Base-by-base conservation (phyloP, 1,140 invertebrate genomes). In the Phocides pigmalion region DNA sequence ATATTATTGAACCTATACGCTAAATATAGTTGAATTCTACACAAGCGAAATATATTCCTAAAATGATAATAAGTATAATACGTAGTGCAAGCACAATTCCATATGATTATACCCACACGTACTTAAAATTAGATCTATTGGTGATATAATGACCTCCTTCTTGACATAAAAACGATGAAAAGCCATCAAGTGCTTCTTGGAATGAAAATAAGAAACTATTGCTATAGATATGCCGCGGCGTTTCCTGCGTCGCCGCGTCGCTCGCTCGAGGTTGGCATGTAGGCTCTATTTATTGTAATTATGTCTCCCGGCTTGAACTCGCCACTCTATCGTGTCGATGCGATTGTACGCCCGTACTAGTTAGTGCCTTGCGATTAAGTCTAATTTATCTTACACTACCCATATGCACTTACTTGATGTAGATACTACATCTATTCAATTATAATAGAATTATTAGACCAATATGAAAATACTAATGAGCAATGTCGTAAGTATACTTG, bases 201-300 rank as follows among this genome's bases (percentile, higher is more conserved):
- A 58, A 58, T 58, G 53, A 58, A 58, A 58, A 58, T 58, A 58
- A 58, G 41, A 58, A n/a, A 58, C 37, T 15, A 46, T 46, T 12
- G 39, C 54, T 58, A 58, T 44, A 46, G 22, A 32, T 58, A 25
- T 32, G 25, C 54, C 54, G 71, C 65, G 70, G 62, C 63, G 66
- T 76, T 64, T 59, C 62, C 66, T 72, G 62, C 66, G 66, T 47
- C 28, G 72, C 68, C 62, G 61, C 63, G 74, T 63, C 73, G 65
- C 63, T 44, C 64, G 65, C 73, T 54, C 79, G 74, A 74, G 74
- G 75, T 68, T 77, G 72, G 67, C 70, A 76, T 76, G 74, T 74
- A 74, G 78, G 72, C 78, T 70, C 70, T 83, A 81, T 81, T 86
- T 84, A 88, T 85, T 85, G 76, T 86, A 87, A 87, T 87, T 82